These are phyloP conservation scores for Amblyteles armatorius DNA, from an alignment of 2,888 invertebrate genomes.

Conservation along the genomic window DNA sequence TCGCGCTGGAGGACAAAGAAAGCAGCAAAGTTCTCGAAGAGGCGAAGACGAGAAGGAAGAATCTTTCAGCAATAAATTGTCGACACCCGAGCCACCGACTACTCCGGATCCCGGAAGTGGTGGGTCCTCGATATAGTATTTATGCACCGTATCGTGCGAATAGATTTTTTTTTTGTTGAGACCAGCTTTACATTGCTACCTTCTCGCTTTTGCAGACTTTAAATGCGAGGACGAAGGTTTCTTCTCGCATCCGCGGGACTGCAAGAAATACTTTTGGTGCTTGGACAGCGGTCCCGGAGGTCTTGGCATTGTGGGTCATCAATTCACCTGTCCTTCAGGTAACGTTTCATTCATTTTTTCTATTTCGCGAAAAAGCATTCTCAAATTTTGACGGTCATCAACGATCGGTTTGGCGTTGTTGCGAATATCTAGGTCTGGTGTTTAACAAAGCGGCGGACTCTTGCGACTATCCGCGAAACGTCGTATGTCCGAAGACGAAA, in stretches of 20 bases:
- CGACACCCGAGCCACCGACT: conserved; percentile 93
- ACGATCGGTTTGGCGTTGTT: background rate
- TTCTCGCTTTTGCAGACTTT: conserved; percentile 87
- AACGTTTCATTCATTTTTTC: conserved; percentile 69
- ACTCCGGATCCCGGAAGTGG: conserved; percentile 95
- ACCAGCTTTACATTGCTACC: background rate
- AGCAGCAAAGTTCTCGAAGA: conserved; percentile 70
- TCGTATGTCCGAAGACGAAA: conserved; percentile 90
- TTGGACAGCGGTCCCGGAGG: conserved; percentile 95
- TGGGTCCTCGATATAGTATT: conserved; percentile 80
- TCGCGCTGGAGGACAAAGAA: conserved; percentile 74
- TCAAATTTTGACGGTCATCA: background rate
- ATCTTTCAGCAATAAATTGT: conserved; percentile 85
- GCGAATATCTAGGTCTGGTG: conserved; percentile 88
- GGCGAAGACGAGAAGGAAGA: conserved; percentile 67
- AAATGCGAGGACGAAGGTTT: conserved; percentile 97
- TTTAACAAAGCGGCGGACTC: conserved; percentile 97
- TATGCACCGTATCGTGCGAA: no score
- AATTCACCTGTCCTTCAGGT: conserved; percentile 97
- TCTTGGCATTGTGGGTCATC: conserved; percentile 95
- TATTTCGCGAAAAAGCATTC: background rate
- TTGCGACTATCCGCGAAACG: conserved; percentile 96
- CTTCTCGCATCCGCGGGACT: conserved; percentile 95
- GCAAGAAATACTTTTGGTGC: conserved; percentile 98
- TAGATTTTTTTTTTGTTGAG: background rate